Conservation (phyloP, 2,888 invertebrate species). For the Melieria picta region DNA sequence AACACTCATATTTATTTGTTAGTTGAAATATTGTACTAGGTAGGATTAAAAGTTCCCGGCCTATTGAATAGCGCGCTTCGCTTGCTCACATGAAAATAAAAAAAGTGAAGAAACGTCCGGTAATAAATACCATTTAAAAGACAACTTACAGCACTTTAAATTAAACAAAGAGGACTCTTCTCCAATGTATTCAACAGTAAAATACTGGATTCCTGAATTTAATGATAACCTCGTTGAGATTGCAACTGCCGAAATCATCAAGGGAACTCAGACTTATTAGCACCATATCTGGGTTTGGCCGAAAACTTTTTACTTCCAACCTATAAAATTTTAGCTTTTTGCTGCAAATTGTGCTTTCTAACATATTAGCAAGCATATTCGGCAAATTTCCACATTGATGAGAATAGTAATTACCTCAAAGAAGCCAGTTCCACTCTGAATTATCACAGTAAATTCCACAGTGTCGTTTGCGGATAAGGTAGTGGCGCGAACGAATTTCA, state of each 20-base stretch:
- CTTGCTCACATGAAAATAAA: neutral
- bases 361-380: no score
- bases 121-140: neutral
- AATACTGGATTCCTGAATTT: neutral
- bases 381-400: neutral
- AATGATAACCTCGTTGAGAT: no score
- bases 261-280: no score
- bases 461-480: slow-evolving; percentile 75
- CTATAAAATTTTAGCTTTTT: no score
- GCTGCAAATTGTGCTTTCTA: no score
- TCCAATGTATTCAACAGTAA: no score
- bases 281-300: no score
- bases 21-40: no score
- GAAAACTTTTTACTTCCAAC: no score
- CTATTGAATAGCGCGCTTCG: neutral
- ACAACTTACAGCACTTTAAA: neutral
- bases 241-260: no score
- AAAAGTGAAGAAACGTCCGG: neutral
- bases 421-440: slow-evolving; percentile 72
- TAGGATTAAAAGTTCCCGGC: no score
- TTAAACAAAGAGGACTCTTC: no score
- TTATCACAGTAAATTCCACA: slow-evolving; percentile 69
- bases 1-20: neutral
- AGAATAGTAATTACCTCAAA: slow-evolving; percentile 68
- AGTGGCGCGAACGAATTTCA: slow-evolving; percentile 84